Evolutionary conservation across 2,113 vertebrate species (phyloP), one percentile per base, ranked within the genome.

Genomic region (Dissostichus mawsoni): DNA sequence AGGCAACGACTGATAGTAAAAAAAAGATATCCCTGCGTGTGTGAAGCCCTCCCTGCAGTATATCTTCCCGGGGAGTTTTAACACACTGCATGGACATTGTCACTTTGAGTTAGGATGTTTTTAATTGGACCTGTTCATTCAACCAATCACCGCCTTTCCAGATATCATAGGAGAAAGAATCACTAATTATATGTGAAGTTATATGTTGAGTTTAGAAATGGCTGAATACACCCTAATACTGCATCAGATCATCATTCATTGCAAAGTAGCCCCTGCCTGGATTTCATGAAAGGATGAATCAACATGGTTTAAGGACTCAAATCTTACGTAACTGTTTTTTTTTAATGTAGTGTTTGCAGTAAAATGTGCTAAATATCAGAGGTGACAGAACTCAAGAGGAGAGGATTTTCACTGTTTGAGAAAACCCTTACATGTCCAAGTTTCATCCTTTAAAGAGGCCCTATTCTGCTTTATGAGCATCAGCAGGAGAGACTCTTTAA

Each of bases 91-190:
- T 36, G 47, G n/a, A 68, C 55, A 53, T 4, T 29, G 74, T 63
- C 59, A 9, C 45, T 58, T 79, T 75, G 53, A 70, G 57, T 66
- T 2, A 61, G 44, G 52, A 50, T 13, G 11, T 63, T 63, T 59
- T 23, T 78, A 44, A 70, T 47, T 82, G 48, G 36, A 62, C 55
- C 9, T 18, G 14, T 75, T 76, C 25, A 14, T 5, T 44, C 55
- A 25, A 45, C 17, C 63, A 23, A 17, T 47, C 17, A 3, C 8
- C 3, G 23, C 10, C 11, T 11, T 59, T 29, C 20, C 47, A 13
- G 14, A 18, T 47, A 2, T 3, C 1, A 18, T 0, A 25, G 53
- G 9, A 6, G 14, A 48, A 6, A 0, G 13, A 25, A 25, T 17
- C 13, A 12, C 16, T 48, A 1, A 25, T 45, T 8, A 13, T 8